Evolutionary conservation across 30 jellyfish, hydroid and myxozoan species (phyloP), one percentile per base, ranked within the genome.

Genomic region (Mastigias papua): DNA sequence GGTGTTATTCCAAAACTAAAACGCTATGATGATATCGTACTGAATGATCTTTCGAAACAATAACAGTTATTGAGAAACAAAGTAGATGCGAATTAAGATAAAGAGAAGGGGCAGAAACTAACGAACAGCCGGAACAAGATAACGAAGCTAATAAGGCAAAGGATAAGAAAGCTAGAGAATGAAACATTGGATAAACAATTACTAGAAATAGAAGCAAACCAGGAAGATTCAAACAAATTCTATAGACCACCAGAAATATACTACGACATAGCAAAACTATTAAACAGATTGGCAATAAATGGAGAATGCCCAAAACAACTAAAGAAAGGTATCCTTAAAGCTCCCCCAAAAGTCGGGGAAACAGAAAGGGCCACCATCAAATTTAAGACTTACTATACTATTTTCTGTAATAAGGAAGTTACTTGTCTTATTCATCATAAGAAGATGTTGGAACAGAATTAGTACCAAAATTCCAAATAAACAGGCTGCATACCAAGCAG

Each of bases 1-100:
- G 75, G 87, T 76, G 76, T 51, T 17, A 63, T n/a, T 20, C 48
- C 48, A 64, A 80, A 80, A 80, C 69, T 26, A 80, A 34, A 80
- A 49, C 89, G 54, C 78, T 64, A 60, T 63, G 90, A 80, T 60
- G 70, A 80, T 70, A 29, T 63, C 81, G 19, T 20, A 62, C 30
- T 57, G 54, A 11, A 54, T 42, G 88, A 62, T 49, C 76, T 77
- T 27, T 77, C 78, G 51, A 57, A 29, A 9, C 17, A 37, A 54
- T 79, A 32, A 77, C 28, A 74, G 21, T n/a, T 34, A 74, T 34
- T 74, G 42, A 74, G 42, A 16, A 37, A 74, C 35, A 19, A 74
- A 34, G 42, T 74, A 34, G 86, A 35, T 34, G 69, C 73, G 42
- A 27, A 74, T 48, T 34, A 63, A 37, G 73, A 74, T 10, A 74